Conservation (phyloP, 2,113 vertebrate genomes). For the Salminus brasiliensis region DNA sequence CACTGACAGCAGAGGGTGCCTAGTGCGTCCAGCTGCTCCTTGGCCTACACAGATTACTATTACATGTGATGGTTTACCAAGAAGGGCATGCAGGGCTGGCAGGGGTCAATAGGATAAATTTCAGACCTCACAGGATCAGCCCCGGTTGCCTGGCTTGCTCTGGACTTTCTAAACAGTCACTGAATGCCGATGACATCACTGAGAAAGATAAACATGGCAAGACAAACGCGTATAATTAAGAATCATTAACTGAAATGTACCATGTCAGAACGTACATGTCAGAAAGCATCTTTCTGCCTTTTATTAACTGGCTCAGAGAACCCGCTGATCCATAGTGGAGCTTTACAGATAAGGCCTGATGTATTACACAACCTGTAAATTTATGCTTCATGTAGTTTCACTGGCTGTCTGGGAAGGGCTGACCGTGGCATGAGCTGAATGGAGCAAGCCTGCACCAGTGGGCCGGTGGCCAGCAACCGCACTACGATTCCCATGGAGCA, state of each 20-base stretch:
- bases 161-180: not conserved
- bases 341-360: not conserved
- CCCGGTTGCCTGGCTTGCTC: not conserved
- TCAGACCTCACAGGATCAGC: conserved; percentile 8
- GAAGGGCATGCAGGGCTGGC: not conserved
- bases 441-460: conserved; percentile 21
- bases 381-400: not conserved
- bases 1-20: conserved; percentile 16
- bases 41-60: conserved; percentile 39
- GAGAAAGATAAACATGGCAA: not conserved
- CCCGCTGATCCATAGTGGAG: not conserved
- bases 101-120: conserved; percentile 24
- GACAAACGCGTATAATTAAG: not conserved
- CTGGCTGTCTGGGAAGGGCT: not conserved
- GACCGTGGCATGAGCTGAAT: conserved; percentile 34
- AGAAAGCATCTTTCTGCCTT: not conserved
- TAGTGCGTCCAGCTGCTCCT: conserved; percentile 44
- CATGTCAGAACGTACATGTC: not conserved
- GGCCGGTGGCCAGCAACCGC: conserved; percentile 43
- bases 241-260: not conserved
- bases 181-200: not conserved
- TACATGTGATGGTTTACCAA: conserved; percentile 35
- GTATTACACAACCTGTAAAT: not conserved
- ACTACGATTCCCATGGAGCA: conserved; percentile 37
- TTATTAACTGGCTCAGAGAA: not conserved